Conservation (phyloP, 2,797 vertebrate genomes). For the Enteromius trimaculatus region DNA sequence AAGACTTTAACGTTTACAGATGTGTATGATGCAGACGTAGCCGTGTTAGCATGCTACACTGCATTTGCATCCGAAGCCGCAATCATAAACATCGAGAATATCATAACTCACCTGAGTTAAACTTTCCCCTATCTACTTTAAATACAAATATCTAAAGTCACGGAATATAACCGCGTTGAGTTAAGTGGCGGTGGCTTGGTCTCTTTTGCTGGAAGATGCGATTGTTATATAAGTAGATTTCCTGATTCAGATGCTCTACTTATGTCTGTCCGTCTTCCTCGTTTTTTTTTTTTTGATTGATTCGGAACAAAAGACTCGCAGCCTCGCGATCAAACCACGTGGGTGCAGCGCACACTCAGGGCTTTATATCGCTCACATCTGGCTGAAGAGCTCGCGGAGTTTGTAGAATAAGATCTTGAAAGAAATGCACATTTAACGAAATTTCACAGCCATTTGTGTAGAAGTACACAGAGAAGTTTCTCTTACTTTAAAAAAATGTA, state of each 20-base stretch:
- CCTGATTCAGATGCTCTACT: constrained; percentile 77
- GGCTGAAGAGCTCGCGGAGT: not conserved
- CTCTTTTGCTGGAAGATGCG: not conserved
- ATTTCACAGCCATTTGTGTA: not conserved
- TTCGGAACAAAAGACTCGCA: constrained; percentile 94
- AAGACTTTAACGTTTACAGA: constrained; percentile 8
- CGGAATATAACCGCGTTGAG: not conserved
- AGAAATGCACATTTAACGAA: not conserved
- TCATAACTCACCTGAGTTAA: constrained; percentile 57
- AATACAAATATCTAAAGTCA: constrained; percentile 6
- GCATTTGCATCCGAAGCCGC: constrained; percentile 61
- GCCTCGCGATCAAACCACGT: constrained; percentile 88
- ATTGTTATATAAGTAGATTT: constrained; percentile 63
- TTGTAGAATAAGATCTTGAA: not conserved
- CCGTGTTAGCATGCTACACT: constrained; percentile 66
- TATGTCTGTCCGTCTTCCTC: constrained; percentile 75
- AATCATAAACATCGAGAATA: constrained; percentile 55
- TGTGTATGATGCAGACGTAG: constrained; percentile 31
- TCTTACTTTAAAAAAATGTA: not conserved
- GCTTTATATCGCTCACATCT: constrained; percentile 63
- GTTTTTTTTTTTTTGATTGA: constrained; percentile 80
- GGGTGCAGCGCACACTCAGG: constrained; percentile 68
- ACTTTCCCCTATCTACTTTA: constrained; percentile 62
- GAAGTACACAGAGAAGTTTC: not conserved
- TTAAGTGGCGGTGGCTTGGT: not conserved